A percentile compares a stretch with the other conserved stretches of the same genome.
Conservation (phyloP, 2,113 vertebrate species). For the Tinamus guttatus region DNA sequence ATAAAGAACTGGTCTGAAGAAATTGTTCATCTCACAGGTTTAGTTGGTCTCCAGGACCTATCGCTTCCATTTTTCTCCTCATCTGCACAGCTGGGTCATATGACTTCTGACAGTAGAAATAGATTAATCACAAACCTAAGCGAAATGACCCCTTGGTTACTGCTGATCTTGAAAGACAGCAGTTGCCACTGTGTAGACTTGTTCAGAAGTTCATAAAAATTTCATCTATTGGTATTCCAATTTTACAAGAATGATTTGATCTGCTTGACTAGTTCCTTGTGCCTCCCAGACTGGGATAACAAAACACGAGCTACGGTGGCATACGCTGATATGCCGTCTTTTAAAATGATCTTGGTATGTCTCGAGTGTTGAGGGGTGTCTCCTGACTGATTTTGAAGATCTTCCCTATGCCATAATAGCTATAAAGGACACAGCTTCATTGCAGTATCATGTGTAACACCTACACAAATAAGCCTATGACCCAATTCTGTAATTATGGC, state of each 20-base stretch:
- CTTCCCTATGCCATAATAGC: background rate
- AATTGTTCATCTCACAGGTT: background rate
- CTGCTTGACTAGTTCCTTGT: background rate
- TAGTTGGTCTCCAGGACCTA: background rate
- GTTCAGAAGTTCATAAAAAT: background rate
- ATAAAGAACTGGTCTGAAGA: background rate
- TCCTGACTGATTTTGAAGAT: background rate
- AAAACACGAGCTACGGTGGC: background rate
- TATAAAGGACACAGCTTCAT: background rate
- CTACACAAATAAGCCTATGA: background rate
- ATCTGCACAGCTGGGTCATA: accelerated
- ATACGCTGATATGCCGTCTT: background rate
- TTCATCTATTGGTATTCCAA: background rate
- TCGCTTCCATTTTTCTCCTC: background rate
- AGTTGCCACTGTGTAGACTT: background rate
- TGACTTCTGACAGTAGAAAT: background rate
- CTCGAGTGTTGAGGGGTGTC: background rate
- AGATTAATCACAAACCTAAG: background rate
- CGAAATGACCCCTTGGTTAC: background rate
- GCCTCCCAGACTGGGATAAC: background rate
- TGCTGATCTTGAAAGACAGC: background rate
- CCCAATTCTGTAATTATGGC: background rate
- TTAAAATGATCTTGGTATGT: background rate
- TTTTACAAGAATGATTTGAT: background rate
- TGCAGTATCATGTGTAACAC: background rate